Evolutionary conservation across 2,113 vertebrate species (phyloP).

Genomic region (Maccullochella peelii): DNA sequence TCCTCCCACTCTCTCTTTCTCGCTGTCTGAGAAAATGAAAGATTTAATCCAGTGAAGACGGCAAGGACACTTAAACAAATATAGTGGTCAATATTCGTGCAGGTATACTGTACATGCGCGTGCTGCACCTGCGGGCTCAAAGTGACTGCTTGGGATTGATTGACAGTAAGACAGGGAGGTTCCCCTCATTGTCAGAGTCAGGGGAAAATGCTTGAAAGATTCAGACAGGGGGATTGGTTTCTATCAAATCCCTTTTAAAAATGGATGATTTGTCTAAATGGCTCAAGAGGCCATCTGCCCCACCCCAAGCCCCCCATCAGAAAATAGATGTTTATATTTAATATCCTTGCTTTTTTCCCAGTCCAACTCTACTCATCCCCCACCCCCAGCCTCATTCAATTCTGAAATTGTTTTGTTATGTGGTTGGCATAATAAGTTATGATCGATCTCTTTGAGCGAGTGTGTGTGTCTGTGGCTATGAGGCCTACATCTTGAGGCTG

Average conservation of each 20-base stretch:
- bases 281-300: conserved; percentile 59
- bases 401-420: conserved; percentile 79
- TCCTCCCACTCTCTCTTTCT: conserved; percentile 62
- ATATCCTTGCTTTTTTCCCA: conserved; percentile 57
- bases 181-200: conserved; percentile 31
- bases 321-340: conserved; percentile 79
- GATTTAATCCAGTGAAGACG: conserved; percentile 51
- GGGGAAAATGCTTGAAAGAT: conserved; percentile 52
- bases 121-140: conserved; percentile 6
- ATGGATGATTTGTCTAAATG: conserved; percentile 78
- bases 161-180: conserved; percentile 51
- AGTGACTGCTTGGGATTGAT: conserved; percentile 45
- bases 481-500: conserved; percentile 44
- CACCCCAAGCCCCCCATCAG: conserved; percentile 52
- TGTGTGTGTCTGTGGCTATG: conserved; percentile 15
- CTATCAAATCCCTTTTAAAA: conserved; percentile 78
- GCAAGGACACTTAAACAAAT: conserved; percentile 49
- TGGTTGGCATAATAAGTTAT: conserved; percentile 74
- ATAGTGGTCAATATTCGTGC: conserved; percentile 32
- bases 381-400: conserved; percentile 59
- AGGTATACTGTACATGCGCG: conserved; percentile 17
- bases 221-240: conserved; percentile 59
- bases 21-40: conserved; percentile 61
- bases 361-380: conserved; percentile 34
- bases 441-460: conserved; percentile 67